Percentiles rank a stretch among this genome's conserved stretches.
These are phyloP conservation scores for Conops quadrifasciatus DNA, from an alignment of 2,888 invertebrate species.

Conservation along the genomic window DNA sequence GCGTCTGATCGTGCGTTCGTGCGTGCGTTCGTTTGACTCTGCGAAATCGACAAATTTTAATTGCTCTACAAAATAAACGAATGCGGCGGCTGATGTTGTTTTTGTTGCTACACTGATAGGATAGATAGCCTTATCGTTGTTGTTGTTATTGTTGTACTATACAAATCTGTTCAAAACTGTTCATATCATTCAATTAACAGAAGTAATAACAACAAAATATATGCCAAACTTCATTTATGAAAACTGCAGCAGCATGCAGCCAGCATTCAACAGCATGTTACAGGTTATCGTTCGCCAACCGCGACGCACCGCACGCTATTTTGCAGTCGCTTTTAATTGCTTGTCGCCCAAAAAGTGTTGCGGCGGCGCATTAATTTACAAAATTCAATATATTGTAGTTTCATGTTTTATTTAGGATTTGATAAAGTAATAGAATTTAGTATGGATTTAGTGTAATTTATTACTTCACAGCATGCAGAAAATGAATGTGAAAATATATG, in stretches of 20 bases:
- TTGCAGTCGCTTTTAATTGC: conserved; percentile 37
- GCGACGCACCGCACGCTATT: conserved; percentile 27
- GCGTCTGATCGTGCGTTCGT: not conserved
- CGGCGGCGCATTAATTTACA: conserved; percentile 38
- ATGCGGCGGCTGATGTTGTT: not conserved
- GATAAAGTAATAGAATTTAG: conserved; percentile 39
- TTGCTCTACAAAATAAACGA: conserved; percentile 27
- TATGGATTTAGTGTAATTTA: conserved; percentile 29
- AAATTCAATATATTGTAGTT: conserved; percentile 36
- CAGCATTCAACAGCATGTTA: conserved; percentile 1
- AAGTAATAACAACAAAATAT: conserved; percentile 25
- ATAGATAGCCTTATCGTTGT: not conserved
- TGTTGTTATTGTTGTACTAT: not conserved
- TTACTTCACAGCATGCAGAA: conserved; percentile 28
- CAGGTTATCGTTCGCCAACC: not conserved
- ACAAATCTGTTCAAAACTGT: not conserved
- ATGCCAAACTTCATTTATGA: conserved; percentile 26
- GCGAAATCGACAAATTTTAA: conserved; percentile 24
- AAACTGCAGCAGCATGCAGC: conserved; percentile 1
- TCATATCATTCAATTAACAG: conserved; percentile 21
- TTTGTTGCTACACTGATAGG: conserved; percentile 15
- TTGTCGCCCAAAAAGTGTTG: conserved; percentile 22
- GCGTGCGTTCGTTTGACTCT: not conserved
- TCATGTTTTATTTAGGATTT: conserved; percentile 38
- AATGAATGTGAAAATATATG: not conserved